phyloP scores from a whole-genome alignment of 2,797 vertebrate genomes.

The Megalops cyprinoides region DNA sequence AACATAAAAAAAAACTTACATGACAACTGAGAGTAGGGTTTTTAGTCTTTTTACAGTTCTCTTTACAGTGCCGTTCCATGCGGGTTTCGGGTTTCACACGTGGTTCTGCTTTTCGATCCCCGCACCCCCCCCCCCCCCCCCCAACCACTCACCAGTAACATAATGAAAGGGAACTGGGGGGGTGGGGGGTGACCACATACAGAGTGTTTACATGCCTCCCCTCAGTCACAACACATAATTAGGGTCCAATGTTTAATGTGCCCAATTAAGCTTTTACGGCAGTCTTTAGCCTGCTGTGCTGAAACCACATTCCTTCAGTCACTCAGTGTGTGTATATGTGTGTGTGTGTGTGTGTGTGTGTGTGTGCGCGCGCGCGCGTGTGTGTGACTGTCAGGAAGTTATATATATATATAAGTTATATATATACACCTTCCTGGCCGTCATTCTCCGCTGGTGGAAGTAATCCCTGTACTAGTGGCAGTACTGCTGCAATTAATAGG shows the following conservation, averaged over 20 bases:
- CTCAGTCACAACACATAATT: constrained; percentile 68
- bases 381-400: too few relatives aligned
- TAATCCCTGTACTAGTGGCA: background rate
- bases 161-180: too few relatives aligned
- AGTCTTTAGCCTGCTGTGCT: constrained; percentile 17
- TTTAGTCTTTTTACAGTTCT: too few relatives aligned
- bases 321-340: background rate
- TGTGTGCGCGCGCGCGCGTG: background rate
- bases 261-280: constrained; percentile 69
- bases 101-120: background rate
- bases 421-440: background rate
- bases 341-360: background rate
- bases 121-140: background rate
- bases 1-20: too few relatives aligned
- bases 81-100: too few relatives aligned
- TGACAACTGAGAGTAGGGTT: too few relatives aligned
- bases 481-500: background rate
- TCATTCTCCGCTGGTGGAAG: background rate
- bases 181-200: constrained; percentile 46
- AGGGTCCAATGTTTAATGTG: constrained; percentile 65
- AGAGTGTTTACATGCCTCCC: constrained; percentile 68
- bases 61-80: too few relatives aligned
- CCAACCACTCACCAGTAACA: background rate
- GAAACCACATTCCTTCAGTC: background rate
- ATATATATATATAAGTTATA: too few relatives aligned